These are phyloP conservation scores for Cervus canadensis DNA, from an alignment of 2,113 vertebrate species.

Conservation along the genomic window DNA sequence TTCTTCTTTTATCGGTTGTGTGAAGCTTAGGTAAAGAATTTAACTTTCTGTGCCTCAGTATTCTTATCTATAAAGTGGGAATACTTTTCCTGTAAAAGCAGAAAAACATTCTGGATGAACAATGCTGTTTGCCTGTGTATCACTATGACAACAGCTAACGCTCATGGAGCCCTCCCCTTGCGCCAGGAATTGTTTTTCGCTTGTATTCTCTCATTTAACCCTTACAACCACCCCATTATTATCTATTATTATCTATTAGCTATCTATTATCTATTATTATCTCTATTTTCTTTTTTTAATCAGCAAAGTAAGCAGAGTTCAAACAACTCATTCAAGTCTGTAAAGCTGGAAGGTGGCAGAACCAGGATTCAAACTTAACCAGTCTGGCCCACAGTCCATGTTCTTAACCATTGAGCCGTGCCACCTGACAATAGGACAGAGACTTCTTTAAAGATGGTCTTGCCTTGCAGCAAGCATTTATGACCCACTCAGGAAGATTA, in stretches of 20 bases:
- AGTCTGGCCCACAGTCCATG: background rate
- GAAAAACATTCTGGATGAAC: background rate
- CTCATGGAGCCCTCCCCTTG: rapidly evolving
- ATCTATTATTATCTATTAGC: too few species aligned
- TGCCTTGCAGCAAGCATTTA: background rate
- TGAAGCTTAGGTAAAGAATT: background rate
- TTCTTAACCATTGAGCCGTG: background rate
- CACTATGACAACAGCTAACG: background rate
- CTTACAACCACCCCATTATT: background rate
- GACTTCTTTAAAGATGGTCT: background rate
- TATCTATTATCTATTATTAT: too few species aligned
- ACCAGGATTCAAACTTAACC: background rate
- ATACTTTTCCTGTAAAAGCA: background rate
- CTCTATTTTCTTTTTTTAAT: background rate
- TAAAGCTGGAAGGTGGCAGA: background rate
- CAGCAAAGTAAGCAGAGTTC: background rate
- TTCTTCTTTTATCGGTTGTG: background rate
- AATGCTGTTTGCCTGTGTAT: background rate
- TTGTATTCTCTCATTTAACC: too few species aligned
- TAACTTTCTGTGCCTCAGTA: background rate
- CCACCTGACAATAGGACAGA: background rate
- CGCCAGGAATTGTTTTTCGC: background rate
- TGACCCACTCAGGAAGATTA: background rate
- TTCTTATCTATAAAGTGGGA: background rate
- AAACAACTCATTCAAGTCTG: background rate